phyloP scores from a whole-genome alignment of 2,113 vertebrate genomes.

The Gambusia affinis region DNA sequence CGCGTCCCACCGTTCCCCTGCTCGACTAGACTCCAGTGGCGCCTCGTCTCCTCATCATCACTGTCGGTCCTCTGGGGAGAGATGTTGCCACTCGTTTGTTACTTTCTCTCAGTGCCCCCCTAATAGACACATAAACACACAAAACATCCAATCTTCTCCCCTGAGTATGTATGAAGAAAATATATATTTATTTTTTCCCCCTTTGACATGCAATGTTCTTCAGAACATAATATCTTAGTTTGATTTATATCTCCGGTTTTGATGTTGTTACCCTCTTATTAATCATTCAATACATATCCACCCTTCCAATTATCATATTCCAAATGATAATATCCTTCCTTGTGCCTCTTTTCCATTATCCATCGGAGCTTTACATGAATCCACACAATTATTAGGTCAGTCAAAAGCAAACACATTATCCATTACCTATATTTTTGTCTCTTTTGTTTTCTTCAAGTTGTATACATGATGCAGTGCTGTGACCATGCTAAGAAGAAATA shows the following conservation, averaged over 20 bases:
- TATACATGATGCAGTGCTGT: constrained; percentile 2
- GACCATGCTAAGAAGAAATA: background rate
- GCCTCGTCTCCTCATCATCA: constrained; percentile 81
- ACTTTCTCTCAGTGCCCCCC: constrained; percentile 52
- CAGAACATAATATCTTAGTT: constrained; percentile 60
- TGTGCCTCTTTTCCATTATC: constrained; percentile 64
- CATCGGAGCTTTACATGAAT: constrained; percentile 67
- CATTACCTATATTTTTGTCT: constrained; percentile 53
- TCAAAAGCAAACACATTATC: constrained; percentile 74
- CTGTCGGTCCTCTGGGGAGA: constrained; percentile 68
- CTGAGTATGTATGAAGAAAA: constrained; percentile 63
- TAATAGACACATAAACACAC: background rate
- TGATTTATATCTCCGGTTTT: constrained; percentile 81
- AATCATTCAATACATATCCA: constrained; percentile 69
- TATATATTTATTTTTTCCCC: constrained; percentile 31
- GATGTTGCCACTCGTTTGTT: constrained; percentile 73
- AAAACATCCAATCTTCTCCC: constrained; percentile 25
- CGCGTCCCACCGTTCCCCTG: constrained; percentile 62
- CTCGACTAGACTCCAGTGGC: constrained; percentile 54
- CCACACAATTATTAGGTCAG: constrained; percentile 73
- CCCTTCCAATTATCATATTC: constrained; percentile 29
- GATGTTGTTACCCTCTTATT: constrained; percentile 67
- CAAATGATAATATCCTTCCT: constrained; percentile 73
- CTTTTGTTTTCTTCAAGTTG: constrained; percentile 35
- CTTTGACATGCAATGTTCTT: constrained; percentile 57